These are phyloP conservation scores for Aphrocallistes beatrix DNA, from an alignment of 37 sponge, comb jelly and placozoan species.

Conservation along the genomic window DNA sequence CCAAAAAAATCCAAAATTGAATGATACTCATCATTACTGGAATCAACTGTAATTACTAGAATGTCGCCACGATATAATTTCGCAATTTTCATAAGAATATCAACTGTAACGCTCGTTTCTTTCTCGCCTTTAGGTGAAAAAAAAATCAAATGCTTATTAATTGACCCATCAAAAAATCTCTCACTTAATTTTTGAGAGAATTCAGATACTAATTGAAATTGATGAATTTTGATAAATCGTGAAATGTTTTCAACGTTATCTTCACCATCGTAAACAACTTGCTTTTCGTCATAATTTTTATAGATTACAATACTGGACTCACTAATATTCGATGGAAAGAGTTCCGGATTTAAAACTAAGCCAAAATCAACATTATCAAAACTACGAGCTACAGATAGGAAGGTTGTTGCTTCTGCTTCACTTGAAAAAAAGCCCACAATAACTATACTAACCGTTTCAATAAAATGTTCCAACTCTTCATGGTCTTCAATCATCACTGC, in stretches of 20 bases:
- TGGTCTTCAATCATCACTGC: constrained; percentile 35
- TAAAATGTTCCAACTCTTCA: constrained; percentile 48
- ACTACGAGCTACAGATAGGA: background rate
- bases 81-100: constrained; percentile 33
- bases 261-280: constrained; percentile 44
- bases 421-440: constrained; percentile 62
- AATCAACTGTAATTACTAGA: constrained; percentile 73
- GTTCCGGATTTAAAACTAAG: background rate
- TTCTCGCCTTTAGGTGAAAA: constrained; percentile 44
- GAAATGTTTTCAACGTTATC: constrained; percentile 44
- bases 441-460: constrained; percentile 50
- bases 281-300: constrained; percentile 63
- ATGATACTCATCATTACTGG: constrained; percentile 41
- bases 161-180: constrained; percentile 77
- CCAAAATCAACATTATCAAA: background rate
- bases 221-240: constrained; percentile 48
- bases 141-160: constrained; percentile 64
- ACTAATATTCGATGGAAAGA: background rate
- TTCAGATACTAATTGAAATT: constrained; percentile 59
- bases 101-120: constrained; percentile 20
- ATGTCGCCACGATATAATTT: constrained; percentile 59
- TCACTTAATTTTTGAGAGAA: constrained; percentile 72
- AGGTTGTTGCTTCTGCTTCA: background rate
- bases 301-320: background rate
- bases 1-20: constrained; percentile 76